Evolutionary conservation across 2,888 invertebrate genomes (phyloP).

Genomic region (Xestia sexstrigata): DNA sequence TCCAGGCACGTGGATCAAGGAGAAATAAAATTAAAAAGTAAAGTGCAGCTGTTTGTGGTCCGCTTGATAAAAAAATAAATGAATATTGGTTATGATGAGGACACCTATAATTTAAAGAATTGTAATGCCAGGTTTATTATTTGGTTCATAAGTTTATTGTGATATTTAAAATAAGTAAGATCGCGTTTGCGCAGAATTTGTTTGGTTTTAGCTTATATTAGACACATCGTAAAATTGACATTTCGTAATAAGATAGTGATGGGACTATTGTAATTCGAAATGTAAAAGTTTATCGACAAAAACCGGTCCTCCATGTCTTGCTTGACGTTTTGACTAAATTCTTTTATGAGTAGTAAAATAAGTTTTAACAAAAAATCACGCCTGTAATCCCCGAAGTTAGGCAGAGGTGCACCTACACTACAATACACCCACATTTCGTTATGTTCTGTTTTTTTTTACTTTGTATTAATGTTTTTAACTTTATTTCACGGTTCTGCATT

Average conservation of each 20-base stretch:
- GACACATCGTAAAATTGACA: background rate
- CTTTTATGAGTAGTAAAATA: background rate
- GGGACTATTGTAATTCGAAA: background rate
- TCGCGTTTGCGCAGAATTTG: too few relatives aligned
- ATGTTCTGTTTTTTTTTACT: too few relatives aligned
- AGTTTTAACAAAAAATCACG: background rate
- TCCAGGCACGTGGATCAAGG: slow-evolving; percentile 34
- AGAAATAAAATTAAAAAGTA: slow-evolving; percentile 26
- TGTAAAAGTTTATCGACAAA: slow-evolving; percentile 7
- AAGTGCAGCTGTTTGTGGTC: slow-evolving; percentile 15
- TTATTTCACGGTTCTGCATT: background rate
- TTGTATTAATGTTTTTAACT: too few relatives aligned
- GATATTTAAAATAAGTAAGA: background rate
- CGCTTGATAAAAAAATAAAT: background rate
- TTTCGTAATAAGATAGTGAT: slow-evolving; percentile 12
- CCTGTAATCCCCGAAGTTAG: background rate
- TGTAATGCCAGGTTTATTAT: background rate
- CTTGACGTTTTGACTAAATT: background rate
- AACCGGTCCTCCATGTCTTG: too few relatives aligned
- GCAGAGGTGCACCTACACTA: background rate
- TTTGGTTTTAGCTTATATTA: background rate
- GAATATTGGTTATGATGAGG: background rate
- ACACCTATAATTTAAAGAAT: background rate
- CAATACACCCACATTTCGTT: background rate
- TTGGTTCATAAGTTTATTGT: background rate